phyloP scores from a whole-genome alignment of 1,140 invertebrate species.

The Chrysoperla carnea region DNA sequence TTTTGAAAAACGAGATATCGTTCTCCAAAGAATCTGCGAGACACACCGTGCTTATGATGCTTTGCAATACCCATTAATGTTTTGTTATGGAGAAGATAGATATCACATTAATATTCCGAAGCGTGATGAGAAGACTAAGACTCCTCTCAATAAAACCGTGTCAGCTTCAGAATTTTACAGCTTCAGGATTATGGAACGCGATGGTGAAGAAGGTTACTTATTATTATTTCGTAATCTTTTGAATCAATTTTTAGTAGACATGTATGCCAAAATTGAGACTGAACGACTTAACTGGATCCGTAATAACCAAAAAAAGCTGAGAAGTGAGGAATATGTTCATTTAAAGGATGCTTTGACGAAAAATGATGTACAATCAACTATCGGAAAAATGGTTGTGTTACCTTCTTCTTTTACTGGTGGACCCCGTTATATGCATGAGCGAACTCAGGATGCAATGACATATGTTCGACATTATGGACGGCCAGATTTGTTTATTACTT shows the following conservation, averaged over 20 bases:
- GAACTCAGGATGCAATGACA: constrained; percentile 27
- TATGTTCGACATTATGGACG: constrained; percentile 25
- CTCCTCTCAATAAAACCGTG: constrained; percentile 9
- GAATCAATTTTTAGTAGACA: constrained; percentile 25
- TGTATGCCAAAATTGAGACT: constrained; percentile 29
- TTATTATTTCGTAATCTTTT: constrained; percentile 12
- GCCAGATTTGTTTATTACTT: constrained; percentile 21
- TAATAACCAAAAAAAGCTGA: constrained; percentile 25
- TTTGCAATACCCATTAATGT: constrained; percentile 26
- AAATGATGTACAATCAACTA: constrained; percentile 14
- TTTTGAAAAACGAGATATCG: constrained; percentile 7
- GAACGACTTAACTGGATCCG: constrained; percentile 21
- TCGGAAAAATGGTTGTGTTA: constrained; percentile 20
- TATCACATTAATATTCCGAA: constrained; percentile 18
- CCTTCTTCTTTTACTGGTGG: constrained; percentile 22
- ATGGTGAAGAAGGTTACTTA: no score
- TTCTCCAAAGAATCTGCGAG: constrained; percentile 11
- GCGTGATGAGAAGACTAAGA: constrained; percentile 8
- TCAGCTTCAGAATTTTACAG: no score
- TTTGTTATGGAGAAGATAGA: constrained; percentile 23
- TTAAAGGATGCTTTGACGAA: constrained; percentile 10
- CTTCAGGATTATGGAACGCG: constrained; percentile 9
- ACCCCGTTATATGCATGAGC: constrained; percentile 26
- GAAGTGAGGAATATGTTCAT: constrained; percentile 25
- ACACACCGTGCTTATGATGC: constrained; percentile 16